Conservation (phyloP, 2,113 vertebrate genomes). For the Cyprinus carpio region DNA sequence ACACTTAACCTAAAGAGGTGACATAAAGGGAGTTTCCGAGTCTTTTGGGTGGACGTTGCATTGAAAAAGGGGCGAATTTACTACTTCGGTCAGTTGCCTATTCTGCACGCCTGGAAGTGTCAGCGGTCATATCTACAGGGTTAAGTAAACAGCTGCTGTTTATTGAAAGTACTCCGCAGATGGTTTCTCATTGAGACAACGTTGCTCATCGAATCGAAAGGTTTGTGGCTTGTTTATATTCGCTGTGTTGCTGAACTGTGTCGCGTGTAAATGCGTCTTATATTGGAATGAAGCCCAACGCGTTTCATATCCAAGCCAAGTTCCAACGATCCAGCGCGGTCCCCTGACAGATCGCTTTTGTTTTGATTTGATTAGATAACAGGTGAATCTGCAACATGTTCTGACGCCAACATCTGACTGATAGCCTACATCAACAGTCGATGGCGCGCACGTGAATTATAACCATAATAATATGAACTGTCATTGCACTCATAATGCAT, state of each 20-base stretch:
- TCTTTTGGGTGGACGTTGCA: conserved; percentile 21
- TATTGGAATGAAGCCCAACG: background rate
- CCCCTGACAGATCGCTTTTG: background rate
- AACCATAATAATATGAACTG: background rate
- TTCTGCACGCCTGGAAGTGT: conserved; percentile 19
- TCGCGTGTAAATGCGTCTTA: background rate
- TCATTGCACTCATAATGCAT: background rate
- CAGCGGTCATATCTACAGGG: background rate
- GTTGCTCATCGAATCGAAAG: conserved; percentile 15
- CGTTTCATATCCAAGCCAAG: background rate
- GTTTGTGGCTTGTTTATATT: conserved; percentile 15
- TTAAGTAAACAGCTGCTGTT: conserved; percentile 2
- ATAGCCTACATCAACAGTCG: background rate
- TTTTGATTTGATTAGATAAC: background rate
- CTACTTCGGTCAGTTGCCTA: background rate
- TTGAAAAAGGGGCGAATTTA: conserved; percentile 20
- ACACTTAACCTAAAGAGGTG: conserved; percentile 9
- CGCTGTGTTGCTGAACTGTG: background rate
- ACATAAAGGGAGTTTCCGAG: conserved; percentile 33
- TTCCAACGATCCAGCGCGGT: background rate
- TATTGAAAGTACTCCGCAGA: background rate
- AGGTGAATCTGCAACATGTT: background rate
- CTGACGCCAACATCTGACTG: background rate
- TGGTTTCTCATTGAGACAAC: background rate
- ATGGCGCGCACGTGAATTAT: background rate